Conservation (phyloP, 2,113 vertebrate genomes). For the Clarias macrocephalus region DNA sequence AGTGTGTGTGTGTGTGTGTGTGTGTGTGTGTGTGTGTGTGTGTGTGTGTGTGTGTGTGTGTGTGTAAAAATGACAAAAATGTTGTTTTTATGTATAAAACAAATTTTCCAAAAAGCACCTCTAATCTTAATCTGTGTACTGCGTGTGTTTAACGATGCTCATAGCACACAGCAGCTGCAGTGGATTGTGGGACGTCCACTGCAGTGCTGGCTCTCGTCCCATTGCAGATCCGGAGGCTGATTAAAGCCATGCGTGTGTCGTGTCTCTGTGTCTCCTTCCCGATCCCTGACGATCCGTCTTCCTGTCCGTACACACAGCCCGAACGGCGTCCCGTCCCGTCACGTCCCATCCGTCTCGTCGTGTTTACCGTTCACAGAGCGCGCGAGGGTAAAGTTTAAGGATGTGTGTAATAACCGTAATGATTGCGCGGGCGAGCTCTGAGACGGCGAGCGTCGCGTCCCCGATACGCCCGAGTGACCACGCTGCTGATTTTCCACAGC, state of each 20-base stretch:
- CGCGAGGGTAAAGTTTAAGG: background rate
- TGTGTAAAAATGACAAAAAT: background rate
- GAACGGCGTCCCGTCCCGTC: background rate
- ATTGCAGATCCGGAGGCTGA: background rate
- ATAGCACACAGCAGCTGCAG: background rate
- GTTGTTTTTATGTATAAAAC: no score
- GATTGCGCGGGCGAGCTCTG: background rate
- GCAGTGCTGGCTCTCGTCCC: conserved; percentile 10
- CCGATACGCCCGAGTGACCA: background rate
- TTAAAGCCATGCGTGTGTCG: background rate
- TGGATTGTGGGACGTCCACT: background rate
- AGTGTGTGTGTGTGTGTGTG: no score
- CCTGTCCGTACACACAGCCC: background rate
- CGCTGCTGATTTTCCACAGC: background rate
- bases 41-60: background rate
- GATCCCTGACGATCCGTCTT: background rate
- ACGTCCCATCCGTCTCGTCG: background rate
- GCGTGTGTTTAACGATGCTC: background rate
- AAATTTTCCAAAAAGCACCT: no score
- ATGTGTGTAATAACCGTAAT: background rate
- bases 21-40: background rate
- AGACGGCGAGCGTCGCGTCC: background rate
- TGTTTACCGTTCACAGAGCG: background rate
- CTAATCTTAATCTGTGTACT: no score
- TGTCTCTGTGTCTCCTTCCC: background rate